Base-by-base conservation (phyloP, 2,113 vertebrate genomes). In the Callipepla squamata region DNA sequence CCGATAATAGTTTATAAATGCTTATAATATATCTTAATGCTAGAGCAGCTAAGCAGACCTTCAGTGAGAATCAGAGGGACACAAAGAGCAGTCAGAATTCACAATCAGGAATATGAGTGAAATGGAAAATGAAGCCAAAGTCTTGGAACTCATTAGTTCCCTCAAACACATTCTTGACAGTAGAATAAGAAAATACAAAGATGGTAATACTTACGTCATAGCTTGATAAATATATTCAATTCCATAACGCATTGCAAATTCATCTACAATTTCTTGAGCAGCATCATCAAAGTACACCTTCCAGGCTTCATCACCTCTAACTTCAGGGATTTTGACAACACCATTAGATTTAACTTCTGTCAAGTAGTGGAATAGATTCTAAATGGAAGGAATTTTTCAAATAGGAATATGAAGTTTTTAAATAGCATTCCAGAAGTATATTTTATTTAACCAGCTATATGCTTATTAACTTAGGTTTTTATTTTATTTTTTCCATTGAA, bases 191-290 rank as follows among this genome's bases (percentile, higher is more conserved):
- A 90, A 58, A 90, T 62, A 2, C 14, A 89, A 55, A 51, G 13
- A 34, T 4, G 15, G 4, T 12, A n/a, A 58, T 57, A 99, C 98
- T 98, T 90, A 99, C 99, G 99, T 99, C 99, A 99, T 99, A 76
- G 99, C 99, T 97, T 99, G 99, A 97, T 99, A 99, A 98, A 99
- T 99, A 90, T 99, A 98, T 94, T 99, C 99, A 93, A 99, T 98
- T 89, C 99, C 99, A 15, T 99, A 99, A 91, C 99, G 98, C 98
- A 99, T 99, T 85, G 99, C 99, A 81, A 99, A 99, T 95, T 99
- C 99, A 96, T 99, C 99, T 44, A 99, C 99, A 73, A 99, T 99
- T 97, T 99, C 99, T 91, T 99, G 99, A 16, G 99, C 98, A 13
- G 98, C 97, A 7, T 99, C 99, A 78, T 99, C 99, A 92, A 98